Conservation (phyloP, 2,797 vertebrate genomes). For the Etheostoma perlongum region DNA sequence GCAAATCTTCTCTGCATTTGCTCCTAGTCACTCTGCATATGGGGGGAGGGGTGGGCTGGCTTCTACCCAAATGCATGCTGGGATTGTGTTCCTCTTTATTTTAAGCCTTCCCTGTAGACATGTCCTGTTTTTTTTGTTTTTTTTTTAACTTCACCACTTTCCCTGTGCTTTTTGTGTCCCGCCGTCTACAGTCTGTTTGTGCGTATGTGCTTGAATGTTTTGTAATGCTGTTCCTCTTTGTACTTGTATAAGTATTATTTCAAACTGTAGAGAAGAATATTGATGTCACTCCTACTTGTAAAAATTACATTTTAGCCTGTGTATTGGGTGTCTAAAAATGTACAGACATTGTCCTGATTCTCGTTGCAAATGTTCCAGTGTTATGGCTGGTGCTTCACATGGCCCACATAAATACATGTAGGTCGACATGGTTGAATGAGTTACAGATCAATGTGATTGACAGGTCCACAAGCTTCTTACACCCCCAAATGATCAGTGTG, state of each 20-base stretch:
- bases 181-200: conserved; percentile 57
- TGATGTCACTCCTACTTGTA: conserved; percentile 31
- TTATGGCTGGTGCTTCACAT: conserved; percentile 3
- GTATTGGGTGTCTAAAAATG: neutral
- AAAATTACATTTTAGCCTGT: neutral
- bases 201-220: conserved; percentile 40
- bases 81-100: conserved; percentile 88
- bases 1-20: conserved; percentile 75
- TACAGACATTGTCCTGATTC: conserved; percentile 2
- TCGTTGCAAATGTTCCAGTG: neutral
- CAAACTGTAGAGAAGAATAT: conserved; percentile 23
- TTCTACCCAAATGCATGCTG: conserved; percentile 85
- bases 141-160: conserved; percentile 50
- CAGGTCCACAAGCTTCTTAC: conserved; percentile 37
- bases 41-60: conserved; percentile 68
- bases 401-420: conserved; percentile 36
- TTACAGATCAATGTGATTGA: conserved; percentile 47
- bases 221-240: conserved; percentile 50
- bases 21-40: conserved; percentile 72
- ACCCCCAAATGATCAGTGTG: conserved; percentile 11
- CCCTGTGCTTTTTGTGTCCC: conserved; percentile 63
- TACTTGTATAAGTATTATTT: conserved; percentile 35
- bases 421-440: conserved; percentile 25
- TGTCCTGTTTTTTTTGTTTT: conserved; percentile 84
- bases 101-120: conserved; percentile 89